Conservation (phyloP, 2,797 vertebrate species). For the Argyrosomus regius region DNA sequence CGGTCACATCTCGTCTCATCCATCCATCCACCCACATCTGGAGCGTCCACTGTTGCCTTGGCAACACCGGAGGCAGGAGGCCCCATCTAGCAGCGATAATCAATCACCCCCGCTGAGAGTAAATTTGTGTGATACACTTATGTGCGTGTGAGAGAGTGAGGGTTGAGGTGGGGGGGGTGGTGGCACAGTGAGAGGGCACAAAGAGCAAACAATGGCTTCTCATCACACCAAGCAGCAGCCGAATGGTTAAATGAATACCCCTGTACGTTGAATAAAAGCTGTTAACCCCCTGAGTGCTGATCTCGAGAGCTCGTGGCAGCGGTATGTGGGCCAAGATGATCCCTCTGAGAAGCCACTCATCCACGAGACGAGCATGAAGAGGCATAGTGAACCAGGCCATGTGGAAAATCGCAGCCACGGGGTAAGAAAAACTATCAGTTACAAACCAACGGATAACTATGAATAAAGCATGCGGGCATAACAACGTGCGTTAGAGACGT, state of each 20-base stretch:
- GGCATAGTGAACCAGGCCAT: conserved; percentile 80
- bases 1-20: conserved; percentile 32
- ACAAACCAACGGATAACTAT: conserved; percentile 72
- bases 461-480: conserved; percentile 72
- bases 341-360: conserved; percentile 69
- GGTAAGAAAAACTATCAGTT: conserved; percentile 84
- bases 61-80: conserved; percentile 68
- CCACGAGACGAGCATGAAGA: conserved; percentile 72
- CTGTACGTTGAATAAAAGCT: conserved; percentile 70
- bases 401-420: conserved; percentile 81
- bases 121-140: conserved; percentile 68
- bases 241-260: conserved; percentile 63
- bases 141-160: conserved; percentile 20
- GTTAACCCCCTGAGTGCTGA: conserved; percentile 74
- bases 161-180: neutral
- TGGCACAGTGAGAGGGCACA: conserved; percentile 49
- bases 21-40: conserved; percentile 61
- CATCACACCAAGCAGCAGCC: conserved; percentile 36
- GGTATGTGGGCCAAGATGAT: conserved; percentile 80
- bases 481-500: conserved; percentile 29
- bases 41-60: conserved; percentile 76
- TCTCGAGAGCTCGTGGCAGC: conserved; percentile 54
- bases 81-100: conserved; percentile 70
- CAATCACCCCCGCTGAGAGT: conserved; percentile 74
- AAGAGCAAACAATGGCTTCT: conserved; percentile 69